phyloP scores from a whole-genome alignment of 1,140 invertebrate species.

The Odontomachus brunneus region DNA sequence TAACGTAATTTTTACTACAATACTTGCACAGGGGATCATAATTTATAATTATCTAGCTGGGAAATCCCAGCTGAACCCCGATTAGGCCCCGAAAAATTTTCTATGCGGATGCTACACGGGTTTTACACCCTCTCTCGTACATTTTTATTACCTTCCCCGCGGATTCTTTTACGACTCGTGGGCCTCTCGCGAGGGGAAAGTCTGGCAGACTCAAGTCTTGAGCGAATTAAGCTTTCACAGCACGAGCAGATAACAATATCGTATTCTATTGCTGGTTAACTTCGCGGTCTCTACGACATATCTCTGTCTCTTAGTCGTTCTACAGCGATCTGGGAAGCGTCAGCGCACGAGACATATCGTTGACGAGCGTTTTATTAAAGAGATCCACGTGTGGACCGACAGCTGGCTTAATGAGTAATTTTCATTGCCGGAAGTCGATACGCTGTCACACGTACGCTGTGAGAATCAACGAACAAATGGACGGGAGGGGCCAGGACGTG shows the following conservation, averaged over 20 bases:
- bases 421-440: slow-evolving; percentile 7
- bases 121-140: too few species aligned
- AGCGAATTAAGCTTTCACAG: too few species aligned
- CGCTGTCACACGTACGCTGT: not conserved
- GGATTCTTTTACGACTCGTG: too few species aligned
- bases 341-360: not conserved
- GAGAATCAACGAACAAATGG: slow-evolving; percentile 15
- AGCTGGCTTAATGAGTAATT: slow-evolving; percentile 40
- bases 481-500: not conserved
- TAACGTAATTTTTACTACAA: too few species aligned
- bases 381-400: slow-evolving; percentile 8
- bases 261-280: not conserved
- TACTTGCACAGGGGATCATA: too few species aligned
- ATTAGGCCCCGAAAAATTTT: too few species aligned
- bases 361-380: slow-evolving; percentile 31
- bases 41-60: too few species aligned
- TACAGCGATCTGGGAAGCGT: slow-evolving; percentile 16
- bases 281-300: not conserved
- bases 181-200: too few species aligned
- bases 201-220: too few species aligned
- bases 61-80: too few species aligned
- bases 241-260: not conserved
- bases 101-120: too few species aligned
- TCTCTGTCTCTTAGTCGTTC: not conserved
- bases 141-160: too few species aligned